phyloP scores from a whole-genome alignment of 2,888 invertebrate species.

The Leistus spinibarbis region DNA sequence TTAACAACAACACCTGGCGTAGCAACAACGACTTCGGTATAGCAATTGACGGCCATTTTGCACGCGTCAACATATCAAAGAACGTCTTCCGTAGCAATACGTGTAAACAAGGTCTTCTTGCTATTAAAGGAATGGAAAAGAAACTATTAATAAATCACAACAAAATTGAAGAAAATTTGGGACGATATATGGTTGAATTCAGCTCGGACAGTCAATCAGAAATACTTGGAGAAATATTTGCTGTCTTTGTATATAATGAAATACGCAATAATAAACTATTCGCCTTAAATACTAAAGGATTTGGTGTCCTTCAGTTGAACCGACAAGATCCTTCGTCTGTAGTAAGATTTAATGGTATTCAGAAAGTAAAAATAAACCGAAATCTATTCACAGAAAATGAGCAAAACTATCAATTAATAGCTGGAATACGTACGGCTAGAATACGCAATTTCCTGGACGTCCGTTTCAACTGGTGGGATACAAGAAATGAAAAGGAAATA shows the following conservation, averaged over 20 bases:
- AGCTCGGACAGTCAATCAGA: constrained; percentile 91
- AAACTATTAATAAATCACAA: constrained; percentile 84
- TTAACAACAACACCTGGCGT: constrained; percentile 86
- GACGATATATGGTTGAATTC: constrained; percentile 85
- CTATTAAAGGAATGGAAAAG: constrained; percentile 95
- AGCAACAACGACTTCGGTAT: constrained; percentile 85
- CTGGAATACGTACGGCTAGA: constrained; percentile 88
- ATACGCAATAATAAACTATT: constrained; percentile 72
- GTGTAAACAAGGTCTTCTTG: constrained; percentile 80
- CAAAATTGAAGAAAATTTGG: constrained; percentile 77
- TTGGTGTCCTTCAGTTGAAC: constrained; percentile 53
- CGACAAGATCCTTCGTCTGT: constrained; percentile 75
- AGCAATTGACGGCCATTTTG: constrained; percentile 91
- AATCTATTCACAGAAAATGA: constrained; percentile 87
- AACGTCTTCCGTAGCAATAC: constrained; percentile 85
- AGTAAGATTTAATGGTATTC: constrained; percentile 91
- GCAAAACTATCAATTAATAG: constrained; percentile 88
- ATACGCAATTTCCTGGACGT: constrained; percentile 87
- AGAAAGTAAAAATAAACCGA: constrained; percentile 87
- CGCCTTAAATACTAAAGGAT: constrained; percentile 48
- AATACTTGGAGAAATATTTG: constrained; percentile 83
- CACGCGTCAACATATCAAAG: constrained; percentile 83
- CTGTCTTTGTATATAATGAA: constrained; percentile 78
- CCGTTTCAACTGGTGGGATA: constrained; percentile 97
- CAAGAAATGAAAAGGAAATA: constrained; percentile 73